Evolutionary conservation across 2,888 invertebrate genomes (phyloP), one percentile per base, ranked within the genome.

Genomic region (Nomada ferruginata): DNA sequence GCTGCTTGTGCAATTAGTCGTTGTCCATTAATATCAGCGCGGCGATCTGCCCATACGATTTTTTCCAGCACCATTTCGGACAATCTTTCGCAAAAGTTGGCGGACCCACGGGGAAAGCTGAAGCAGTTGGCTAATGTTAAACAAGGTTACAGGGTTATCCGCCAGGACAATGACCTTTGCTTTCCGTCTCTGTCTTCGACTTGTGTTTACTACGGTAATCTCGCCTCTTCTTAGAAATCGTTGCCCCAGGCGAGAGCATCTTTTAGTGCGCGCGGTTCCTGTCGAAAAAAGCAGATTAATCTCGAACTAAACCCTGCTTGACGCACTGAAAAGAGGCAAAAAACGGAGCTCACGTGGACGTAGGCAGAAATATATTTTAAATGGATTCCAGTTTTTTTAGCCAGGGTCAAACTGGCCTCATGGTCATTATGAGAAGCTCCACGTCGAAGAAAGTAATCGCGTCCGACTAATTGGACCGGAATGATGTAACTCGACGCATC

Each of bases 111-210:
- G 52, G 76, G 23, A 65, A 81, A 60, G 47, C 64, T 18, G 23
- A 42, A 9, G 36, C 36, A 36, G 7, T 36, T 13, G 42, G 9
- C 15, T 23, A 15, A 18, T 13, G 36, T 7, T 36, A 52, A 72
- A 50, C 15, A 20, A 23, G 66, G 44, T 47, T 42, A 68, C 50
- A 36, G 29, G 13, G 53, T 42, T 75, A 55, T 77, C 66, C 60
- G 15, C 60, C 53, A 23, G 60, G 42, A 61, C 72, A 74, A 42
- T 52, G 69, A 81, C 69, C 72, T 57, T 15, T 72, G 47, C 9
- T 60, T 60, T 26, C 9, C 59, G 47, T 66, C 63, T 66, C 65
- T n/a, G 57, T 15, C 20, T 18, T n/a, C 18, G 2, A 1, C 18
- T 36, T 15, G n/a, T 63, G 20, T 81, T 77, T 63, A 52, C 63